These are phyloP conservation scores for Apotomis capreana DNA, from an alignment of 2,888 invertebrate genomes.

Conservation along the genomic window DNA sequence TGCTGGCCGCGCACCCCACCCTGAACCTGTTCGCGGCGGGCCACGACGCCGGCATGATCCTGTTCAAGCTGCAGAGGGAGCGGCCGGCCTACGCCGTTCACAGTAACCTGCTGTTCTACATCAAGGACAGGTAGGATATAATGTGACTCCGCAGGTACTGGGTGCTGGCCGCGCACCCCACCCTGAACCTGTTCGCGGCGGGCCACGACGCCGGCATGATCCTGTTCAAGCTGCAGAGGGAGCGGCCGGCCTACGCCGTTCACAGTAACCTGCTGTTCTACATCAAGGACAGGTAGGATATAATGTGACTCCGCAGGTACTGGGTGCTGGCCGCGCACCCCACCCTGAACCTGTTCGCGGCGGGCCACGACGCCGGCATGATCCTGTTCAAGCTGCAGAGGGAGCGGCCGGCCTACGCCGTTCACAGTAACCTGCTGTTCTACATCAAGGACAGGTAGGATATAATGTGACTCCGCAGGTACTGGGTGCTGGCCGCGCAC, in stretches of 20 bases:
- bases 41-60: slow-evolving; percentile 98
- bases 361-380: too few species aligned
- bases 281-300: slow-evolving; percentile 92
- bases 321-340: too few species aligned
- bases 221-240: slow-evolving; percentile 96
- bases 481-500: too few species aligned
- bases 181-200: slow-evolving; percentile 98
- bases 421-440: too few species aligned
- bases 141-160: slow-evolving; percentile 88
- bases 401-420: too few species aligned
- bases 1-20: slow-evolving; percentile 96
- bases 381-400: too few species aligned
- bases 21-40: slow-evolving; percentile 99
- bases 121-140: slow-evolving; percentile 91
- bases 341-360: too few species aligned
- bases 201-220: slow-evolving; percentile 99
- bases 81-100: slow-evolving; percentile 97
- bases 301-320: too few species aligned
- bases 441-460: too few species aligned
- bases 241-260: slow-evolving; percentile 97
- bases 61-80: slow-evolving; percentile 96
- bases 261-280: slow-evolving; percentile 97
- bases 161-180: slow-evolving; percentile 97
- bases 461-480: too few species aligned
- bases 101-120: slow-evolving; percentile 96